Evolutionary conservation across 2,888 invertebrate species (phyloP).

Genomic region (Acronicta alni): DNA sequence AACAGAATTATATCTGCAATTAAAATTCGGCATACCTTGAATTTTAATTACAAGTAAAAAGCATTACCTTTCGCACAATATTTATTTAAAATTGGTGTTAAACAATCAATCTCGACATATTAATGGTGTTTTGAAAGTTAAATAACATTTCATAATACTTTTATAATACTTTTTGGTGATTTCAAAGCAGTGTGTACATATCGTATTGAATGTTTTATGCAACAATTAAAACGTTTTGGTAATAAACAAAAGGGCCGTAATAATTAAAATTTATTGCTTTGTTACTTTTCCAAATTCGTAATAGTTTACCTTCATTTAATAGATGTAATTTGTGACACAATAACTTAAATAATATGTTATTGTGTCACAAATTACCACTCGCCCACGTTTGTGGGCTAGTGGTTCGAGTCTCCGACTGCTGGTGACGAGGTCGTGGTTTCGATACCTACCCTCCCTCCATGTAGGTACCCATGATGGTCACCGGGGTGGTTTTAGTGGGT

Average conservation of each 20-base stretch:
- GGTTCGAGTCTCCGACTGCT: too few relatives aligned
- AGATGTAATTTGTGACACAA: too few relatives aligned
- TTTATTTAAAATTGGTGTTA: conserved; percentile 17
- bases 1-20: background rate
- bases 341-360: too few relatives aligned
- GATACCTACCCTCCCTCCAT: too few relatives aligned
- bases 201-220: conserved; percentile 16
- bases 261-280: conserved; percentile 17
- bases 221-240: conserved; percentile 27
- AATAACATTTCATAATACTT: conserved; percentile 23
- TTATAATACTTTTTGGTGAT: background rate
- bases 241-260: conserved; percentile 38
- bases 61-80: background rate
- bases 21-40: background rate
- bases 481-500: too few relatives aligned
- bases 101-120: conserved; percentile 28
- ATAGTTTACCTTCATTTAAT: too few relatives aligned
- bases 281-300: background rate
- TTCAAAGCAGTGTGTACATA: conserved; percentile 9
- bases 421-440: too few relatives aligned
- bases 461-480: too few relatives aligned
- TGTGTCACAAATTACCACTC: too few relatives aligned
- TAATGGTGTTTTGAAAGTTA: conserved; percentile 19
- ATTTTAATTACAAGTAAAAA: conserved; percentile 1
- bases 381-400: too few relatives aligned